Base-by-base conservation (phyloP, 1,140 invertebrate genomes). In the Drosophila jambulina region DNA sequence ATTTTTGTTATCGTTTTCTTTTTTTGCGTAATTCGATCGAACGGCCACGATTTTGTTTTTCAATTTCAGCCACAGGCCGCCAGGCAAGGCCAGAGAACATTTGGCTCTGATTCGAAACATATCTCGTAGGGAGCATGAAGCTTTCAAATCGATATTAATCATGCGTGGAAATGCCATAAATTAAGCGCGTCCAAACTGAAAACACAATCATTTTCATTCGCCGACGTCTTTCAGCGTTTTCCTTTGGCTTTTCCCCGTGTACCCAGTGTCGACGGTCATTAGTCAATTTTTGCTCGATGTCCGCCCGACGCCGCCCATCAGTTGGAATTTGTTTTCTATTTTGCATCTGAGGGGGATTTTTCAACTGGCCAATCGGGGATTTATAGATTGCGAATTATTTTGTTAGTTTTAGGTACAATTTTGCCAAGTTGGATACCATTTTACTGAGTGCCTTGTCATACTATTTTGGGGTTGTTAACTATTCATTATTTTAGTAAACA, bases 71-170 rank as follows among this genome's bases (percentile, higher is more conserved):
- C 3, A 49, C 27, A 49, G 10, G 17, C 17, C 6, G 17, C 17
- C 6, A 9, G 59, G 63, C 64, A 67, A 67, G 61, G 61, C 61
- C 29, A 32, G 10, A 15, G 49, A 69, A 43, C 43, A 69, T 69
- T 69, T 69, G 46, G 21, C 62, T 60, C 36, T 23, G 60, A 49
- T 63, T 46, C 69, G 62, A 57, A 58, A 49, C 32, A 58, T 60
- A 81, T 75, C 57, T 8, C 5, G 27, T 71, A 80, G 82, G 68
- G 70, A 76, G 79, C 90, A 25, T 48, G 27, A n/a, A n/a, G 46
- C 46, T 91, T 75, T 91, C 75, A 91, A 91, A 91, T 91, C 80
- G 70, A 87, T 84, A 91, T 91, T 87, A 91, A 91, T 91, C 91
- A 91, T 90, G 85, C 86, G 78, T 71, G 71, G 57, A 82, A 91